Evolutionary conservation across 2,888 invertebrate species (phyloP), one percentile per base, ranked within the genome.

Genomic region (Tetropium fuscum): DNA sequence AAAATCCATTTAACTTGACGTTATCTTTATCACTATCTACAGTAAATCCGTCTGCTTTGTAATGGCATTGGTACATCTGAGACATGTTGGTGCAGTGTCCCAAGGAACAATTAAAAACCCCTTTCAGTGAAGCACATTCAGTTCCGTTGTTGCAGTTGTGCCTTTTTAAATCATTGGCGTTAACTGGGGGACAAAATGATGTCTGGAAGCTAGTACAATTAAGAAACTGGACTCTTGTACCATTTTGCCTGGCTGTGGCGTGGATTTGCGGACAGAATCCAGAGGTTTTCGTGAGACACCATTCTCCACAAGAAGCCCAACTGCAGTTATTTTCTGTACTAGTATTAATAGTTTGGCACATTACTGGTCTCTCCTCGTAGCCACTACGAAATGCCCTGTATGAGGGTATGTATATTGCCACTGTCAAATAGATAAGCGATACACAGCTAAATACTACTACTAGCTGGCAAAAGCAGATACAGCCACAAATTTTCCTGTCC

Each of bases 221-320:
- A 70, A 87, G 84, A 43, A 91, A 83, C 61, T 85, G 82, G 3
- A 90, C 82, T 61, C 86, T 86, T 8, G 90, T 89, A 61, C 90
- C 91, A 75, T 90, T 90, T 65, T 88, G 85, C 32, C 91, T 82
- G 0, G 89, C 88, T 6, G 87, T 85, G 13, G 90, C 89, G 75
- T 88, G 85, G 58, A 91, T 89, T 80, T 91, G 91, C 0, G 89
- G 89, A 74, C 91, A 91, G 79, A 87, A 88, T 41, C 91, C 90
- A n/a, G 89, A 88, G 41, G 90, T 88, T 75, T 90, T 90, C 15
- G 91, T 91, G 65, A 91, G 81, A 72, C 91, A 91, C 91, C 91
- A 92, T 78, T 91, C 91, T 19, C 90, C 89, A 78, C 91, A 91
- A 34, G 90, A 90, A 7, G 89, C 88, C 90, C 90, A 90, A 41